phyloP scores from a whole-genome alignment of 1,140 invertebrate species.

The Plodia interpunctella region DNA sequence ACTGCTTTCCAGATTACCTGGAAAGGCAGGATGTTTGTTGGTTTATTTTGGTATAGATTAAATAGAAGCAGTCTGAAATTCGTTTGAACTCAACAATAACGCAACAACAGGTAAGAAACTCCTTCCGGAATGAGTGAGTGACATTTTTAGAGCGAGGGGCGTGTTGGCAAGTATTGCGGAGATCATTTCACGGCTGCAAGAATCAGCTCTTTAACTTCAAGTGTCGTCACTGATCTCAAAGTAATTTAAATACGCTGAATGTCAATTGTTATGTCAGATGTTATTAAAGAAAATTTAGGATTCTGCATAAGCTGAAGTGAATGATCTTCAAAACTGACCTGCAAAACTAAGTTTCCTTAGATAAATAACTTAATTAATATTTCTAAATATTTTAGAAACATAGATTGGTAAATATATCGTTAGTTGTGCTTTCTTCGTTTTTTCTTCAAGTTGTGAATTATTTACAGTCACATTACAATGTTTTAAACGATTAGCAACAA shows the following conservation, averaged over 20 bases:
- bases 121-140: slow-evolving; percentile 39
- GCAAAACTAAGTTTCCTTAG: no score
- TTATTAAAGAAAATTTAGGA: no score
- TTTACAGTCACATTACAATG: no score
- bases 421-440: no score
- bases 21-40: background rate
- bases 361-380: no score
- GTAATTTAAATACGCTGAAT: background rate
- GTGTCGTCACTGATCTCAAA: background rate
- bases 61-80: background rate
- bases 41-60: background rate
- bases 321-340: no score
- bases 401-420: no score
- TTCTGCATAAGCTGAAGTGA: no score
- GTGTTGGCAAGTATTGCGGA: slow-evolving; percentile 7
- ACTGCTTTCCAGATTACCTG: background rate
- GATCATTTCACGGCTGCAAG: background rate
- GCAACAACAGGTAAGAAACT: slow-evolving; percentile 16
- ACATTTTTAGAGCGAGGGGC: slow-evolving; percentile 42
- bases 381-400: no score
- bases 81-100: background rate
- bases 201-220: background rate
- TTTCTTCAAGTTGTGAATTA: no score
- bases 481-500: no score
- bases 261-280: no score